Evolutionary conservation across 1,140 invertebrate species (phyloP), one percentile per base, ranked within the genome.

Genomic region (Popillia japonica): DNA sequence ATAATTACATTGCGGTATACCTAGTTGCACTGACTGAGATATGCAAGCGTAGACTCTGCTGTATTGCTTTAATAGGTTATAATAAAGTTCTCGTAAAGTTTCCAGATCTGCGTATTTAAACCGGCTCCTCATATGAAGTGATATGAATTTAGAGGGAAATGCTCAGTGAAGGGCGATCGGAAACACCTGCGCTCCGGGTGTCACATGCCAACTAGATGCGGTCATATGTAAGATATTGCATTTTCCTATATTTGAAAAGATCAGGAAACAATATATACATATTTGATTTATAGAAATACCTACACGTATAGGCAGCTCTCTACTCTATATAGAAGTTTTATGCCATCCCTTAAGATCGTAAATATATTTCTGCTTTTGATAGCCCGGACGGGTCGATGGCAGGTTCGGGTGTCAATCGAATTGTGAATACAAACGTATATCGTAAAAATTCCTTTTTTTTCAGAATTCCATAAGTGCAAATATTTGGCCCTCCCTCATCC

Each of bases 161-260:
- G 61, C 34, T 68, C 75, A 22, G 61, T 27, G 61, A 77, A 55
- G 61, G 61, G 61, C 42, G 76, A 77, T 77, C 61, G 34, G 23
- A 9, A 68, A 27, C 76, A 77, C 76, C 76, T 77, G 76, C 64
- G 59, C 61, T 75, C 17, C 9, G 40, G 17, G 61, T 77, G 76
- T 77, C 76, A 72, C 59, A 77, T 77, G 76, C 76, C 76, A 77
- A 72, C 61, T 40, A 23, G 34, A 61, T 77, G 76, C 76, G 76
- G 76, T 77, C 76, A 77, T 77, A 77, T 77, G 76, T 77, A 42
- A 77, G 68, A 77, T 68, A 77, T 77, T 68, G 61, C 61, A 68
- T 68, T 68, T 68, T 23, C 22, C 61, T 68, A 68, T 68, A 68
- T 68, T 68, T 68, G 61, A 22, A 34, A 27, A 68, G 61, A 68